Percentiles rank a stretch among this genome's conserved stretches.
These are phyloP conservation scores for Oeneis ivallda DNA, from an alignment of 2,888 invertebrate species.

Conservation along the genomic window DNA sequence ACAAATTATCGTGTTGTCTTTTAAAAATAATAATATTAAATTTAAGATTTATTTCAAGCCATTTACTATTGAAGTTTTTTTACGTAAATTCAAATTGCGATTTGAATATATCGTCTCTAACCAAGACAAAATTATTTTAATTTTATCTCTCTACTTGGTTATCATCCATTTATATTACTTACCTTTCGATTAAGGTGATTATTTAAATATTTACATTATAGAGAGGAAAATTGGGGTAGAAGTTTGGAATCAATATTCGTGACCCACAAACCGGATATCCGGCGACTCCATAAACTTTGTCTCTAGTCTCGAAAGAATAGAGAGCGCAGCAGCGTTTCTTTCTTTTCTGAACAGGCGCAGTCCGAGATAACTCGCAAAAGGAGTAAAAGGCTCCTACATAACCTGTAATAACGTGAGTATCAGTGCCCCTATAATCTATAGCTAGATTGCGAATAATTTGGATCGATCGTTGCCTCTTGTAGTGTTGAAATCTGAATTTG, in stretches of 20 bases:
- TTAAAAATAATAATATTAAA: conserved; percentile 59
- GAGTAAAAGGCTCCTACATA: conserved; percentile 83
- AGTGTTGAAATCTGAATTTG: conserved; percentile 43
- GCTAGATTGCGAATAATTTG: conserved; percentile 47
- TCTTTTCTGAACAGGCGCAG: conserved; percentile 82
- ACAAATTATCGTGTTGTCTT: conserved; percentile 70
- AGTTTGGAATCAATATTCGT: conserved; percentile 46
- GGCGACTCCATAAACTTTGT: conserved; percentile 77
- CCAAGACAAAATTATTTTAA: neutral
- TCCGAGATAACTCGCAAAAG: conserved; percentile 80
- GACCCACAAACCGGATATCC: conserved; percentile 70
- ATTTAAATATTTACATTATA: conserved; percentile 8
- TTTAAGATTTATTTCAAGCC: conserved; percentile 40
- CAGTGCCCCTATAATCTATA: conserved; percentile 46
- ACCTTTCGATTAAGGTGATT: neutral
- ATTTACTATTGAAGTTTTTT: neutral
- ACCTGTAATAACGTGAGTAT: conserved; percentile 82
- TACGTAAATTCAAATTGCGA: conserved; percentile 6
- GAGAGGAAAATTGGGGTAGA: conserved; percentile 25
- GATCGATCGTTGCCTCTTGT: conserved; percentile 42
- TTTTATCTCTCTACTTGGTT: neutral
- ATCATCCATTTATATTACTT: neutral
- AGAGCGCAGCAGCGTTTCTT: conserved; percentile 77
- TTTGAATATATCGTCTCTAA: conserved; percentile 7
- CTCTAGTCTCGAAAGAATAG: conserved; percentile 76